A percentile compares a stretch with the other conserved stretches of the same genome.
phyloP scores from a whole-genome alignment of 2,113 vertebrate genomes.

The Tragelaphus scriptus region DNA sequence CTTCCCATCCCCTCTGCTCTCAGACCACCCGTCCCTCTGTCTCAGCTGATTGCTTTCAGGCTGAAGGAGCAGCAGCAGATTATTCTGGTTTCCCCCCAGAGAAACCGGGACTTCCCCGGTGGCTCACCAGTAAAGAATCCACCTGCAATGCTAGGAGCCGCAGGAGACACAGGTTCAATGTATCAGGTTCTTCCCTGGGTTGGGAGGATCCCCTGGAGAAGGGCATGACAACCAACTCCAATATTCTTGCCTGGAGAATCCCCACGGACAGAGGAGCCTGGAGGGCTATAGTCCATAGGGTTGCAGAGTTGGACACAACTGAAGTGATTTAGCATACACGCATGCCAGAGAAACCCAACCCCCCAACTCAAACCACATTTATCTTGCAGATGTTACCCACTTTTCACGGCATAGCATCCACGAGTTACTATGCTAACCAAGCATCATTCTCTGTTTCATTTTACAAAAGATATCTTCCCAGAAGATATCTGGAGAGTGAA shows the following conservation, averaged over 20 bases:
- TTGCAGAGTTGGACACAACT: neutral
- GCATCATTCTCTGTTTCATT: neutral
- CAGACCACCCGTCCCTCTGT: neutral
- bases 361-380: neutral
- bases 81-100: neutral
- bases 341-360: neutral
- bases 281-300: neutral
- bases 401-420: neutral
- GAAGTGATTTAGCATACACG: neutral
- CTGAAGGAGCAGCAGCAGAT: neutral
- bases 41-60: neutral
- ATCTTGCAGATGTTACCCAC: neutral
- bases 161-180: neutral
- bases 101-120: neutral
- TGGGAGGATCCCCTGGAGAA: neutral
- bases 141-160: accelerated
- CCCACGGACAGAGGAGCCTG: neutral
- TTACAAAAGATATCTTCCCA: neutral
- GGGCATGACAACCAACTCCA: neutral
- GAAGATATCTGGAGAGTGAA: neutral
- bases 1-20: neutral
- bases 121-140: neutral
- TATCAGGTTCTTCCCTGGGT: neutral
- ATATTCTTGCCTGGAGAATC: neutral
- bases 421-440: neutral